These are phyloP conservation scores for Tipula vernalis DNA, from an alignment of 2,888 invertebrate species.

Conservation along the genomic window DNA sequence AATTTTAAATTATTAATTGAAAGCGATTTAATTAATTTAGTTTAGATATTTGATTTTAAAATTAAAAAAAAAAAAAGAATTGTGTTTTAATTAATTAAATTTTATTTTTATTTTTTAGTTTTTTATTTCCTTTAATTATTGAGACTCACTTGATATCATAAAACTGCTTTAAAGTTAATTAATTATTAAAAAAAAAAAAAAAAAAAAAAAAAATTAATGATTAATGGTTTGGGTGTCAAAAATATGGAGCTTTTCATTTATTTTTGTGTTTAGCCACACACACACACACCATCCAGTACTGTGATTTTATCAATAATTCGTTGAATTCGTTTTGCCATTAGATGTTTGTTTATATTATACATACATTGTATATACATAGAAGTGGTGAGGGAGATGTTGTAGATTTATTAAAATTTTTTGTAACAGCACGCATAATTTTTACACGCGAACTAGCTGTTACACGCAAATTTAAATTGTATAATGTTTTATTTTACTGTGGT, in stretches of 20 bases:
- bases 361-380: background rate
- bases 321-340: background rate
- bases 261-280: background rate
- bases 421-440: background rate
- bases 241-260: background rate
- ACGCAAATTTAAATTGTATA: background rate
- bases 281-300: background rate
- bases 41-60: background rate
- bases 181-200: background rate
- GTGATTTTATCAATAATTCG: background rate
- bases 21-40: constrained; percentile 14
- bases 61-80: background rate
- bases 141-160: background rate
- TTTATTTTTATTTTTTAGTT: background rate
- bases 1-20: constrained; percentile 16
- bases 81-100: background rate
- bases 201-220: background rate
- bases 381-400: background rate
- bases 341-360: background rate
- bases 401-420: background rate
- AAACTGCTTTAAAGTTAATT: background rate
- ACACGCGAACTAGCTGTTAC: background rate
- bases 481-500: background rate
- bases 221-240: background rate
- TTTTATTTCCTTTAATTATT: background rate